Evolutionary conservation across 1,140 invertebrate genomes (phyloP).

Genomic region (Diplogasteroides magnus): DNA sequence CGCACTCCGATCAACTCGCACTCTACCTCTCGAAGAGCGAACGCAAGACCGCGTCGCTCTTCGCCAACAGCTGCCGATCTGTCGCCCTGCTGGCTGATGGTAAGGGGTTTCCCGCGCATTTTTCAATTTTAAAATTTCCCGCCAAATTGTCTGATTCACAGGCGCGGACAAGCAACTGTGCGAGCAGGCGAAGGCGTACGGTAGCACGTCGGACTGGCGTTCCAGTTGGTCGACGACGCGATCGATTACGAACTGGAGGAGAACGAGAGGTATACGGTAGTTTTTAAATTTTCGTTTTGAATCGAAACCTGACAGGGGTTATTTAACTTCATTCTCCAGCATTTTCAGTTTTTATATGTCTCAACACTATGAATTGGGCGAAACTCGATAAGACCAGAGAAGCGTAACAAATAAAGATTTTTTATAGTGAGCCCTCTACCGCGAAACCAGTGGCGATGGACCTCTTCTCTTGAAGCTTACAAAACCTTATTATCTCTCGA

Average conservation of each 20-base stretch:
- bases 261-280: conserved; percentile 55
- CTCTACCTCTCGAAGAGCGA: conserved; percentile 90
- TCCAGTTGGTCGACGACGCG: conserved; percentile 94
- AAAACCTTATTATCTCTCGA: too few species aligned
- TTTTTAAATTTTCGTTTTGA: too few species aligned
- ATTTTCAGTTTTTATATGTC: too few species aligned
- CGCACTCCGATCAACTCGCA: background rate
- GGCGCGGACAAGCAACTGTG: conserved; percentile 73
- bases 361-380: too few species aligned
- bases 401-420: too few species aligned
- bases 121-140: too few species aligned
- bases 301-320: too few species aligned
- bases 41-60: conserved; percentile 93
- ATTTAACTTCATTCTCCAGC: too few species aligned
- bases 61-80: conserved; percentile 89
- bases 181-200: conserved; percentile 87
- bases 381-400: too few species aligned
- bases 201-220: conserved; percentile 90
- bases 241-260: conserved; percentile 94
- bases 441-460: too few species aligned
- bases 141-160: too few species aligned
- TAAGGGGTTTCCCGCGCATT: too few species aligned
- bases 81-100: conserved; percentile 63
- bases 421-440: background rate
- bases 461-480: background rate